phyloP scores from a whole-genome alignment of 2,888 invertebrate species.

The Limnephilus rhombicus region DNA sequence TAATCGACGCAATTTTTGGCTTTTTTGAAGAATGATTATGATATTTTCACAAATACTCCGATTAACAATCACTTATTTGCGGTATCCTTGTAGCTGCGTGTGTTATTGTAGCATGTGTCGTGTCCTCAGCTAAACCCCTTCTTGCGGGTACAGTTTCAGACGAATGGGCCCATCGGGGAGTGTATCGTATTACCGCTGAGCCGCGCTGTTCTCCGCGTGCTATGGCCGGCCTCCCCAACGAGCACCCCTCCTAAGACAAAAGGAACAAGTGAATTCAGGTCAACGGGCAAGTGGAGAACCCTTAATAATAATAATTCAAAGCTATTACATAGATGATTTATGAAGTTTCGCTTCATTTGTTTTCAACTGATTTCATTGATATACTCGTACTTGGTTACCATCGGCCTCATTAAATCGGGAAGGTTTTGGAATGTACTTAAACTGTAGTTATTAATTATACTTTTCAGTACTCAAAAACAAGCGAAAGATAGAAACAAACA shows the following conservation, averaged over 20 bases:
- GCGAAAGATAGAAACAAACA: background rate
- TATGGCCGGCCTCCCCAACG: background rate
- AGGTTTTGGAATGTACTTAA: background rate
- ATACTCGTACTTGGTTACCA: background rate
- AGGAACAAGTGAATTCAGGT: constrained; percentile 33
- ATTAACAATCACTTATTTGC: background rate
- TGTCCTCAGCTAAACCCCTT: constrained; percentile 44
- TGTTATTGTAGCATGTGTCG: constrained; percentile 5
- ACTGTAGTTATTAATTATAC: background rate
- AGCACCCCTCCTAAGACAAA: constrained; percentile 31
- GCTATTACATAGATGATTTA: background rate
- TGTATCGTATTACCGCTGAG: constrained; percentile 25
- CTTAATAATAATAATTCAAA: background rate
- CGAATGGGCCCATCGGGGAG: constrained; percentile 55
- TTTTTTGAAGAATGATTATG: background rate
- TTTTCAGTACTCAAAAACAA: background rate
- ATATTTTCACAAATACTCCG: background rate
- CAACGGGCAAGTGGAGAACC: constrained; percentile 19
- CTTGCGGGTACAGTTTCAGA: constrained; percentile 55
- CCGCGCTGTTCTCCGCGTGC: background rate
- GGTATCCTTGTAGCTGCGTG: constrained; percentile 25
- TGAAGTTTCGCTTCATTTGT: background rate
- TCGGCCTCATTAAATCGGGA: background rate
- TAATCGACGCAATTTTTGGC: background rate
- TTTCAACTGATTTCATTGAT: background rate